Percentiles rank a stretch among this genome's conserved stretches.
Conservation (phyloP, 2,888 invertebrate genomes). For the Drosophila maculinotata region DNA sequence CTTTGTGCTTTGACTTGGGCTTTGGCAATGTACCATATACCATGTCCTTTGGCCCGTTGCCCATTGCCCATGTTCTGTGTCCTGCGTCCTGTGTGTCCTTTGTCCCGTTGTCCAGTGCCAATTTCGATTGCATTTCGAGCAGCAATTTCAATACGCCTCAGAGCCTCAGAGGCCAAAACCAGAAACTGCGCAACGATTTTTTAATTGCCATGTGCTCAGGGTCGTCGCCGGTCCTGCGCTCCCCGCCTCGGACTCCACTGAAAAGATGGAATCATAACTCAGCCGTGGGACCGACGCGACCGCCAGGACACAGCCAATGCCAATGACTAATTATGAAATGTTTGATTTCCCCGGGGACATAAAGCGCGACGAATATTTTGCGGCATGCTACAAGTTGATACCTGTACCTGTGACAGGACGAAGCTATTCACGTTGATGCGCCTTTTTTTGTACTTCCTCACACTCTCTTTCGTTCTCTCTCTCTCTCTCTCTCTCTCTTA, state of each 20-base stretch:
- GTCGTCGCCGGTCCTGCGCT: conserved; percentile 38
- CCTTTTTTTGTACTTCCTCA: conserved; percentile 38
- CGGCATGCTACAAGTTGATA: conserved; percentile 40
- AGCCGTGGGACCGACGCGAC: conserved; percentile 48
- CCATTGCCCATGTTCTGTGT: neutral
- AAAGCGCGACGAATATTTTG: conserved; percentile 73
- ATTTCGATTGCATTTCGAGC: conserved; percentile 75
- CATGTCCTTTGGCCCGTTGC: conserved; percentile 6
- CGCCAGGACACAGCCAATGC: conserved; percentile 56
- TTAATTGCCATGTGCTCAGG: conserved; percentile 77
- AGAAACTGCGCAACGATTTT: conserved; percentile 70
- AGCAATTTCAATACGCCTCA: conserved; percentile 77
- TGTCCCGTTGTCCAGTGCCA: conserved; percentile 55
- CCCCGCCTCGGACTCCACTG: conserved; percentile 8
- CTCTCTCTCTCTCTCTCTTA: conserved; percentile 14
- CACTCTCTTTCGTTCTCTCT: conserved; percentile 14
- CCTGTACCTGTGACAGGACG: conserved; percentile 52
- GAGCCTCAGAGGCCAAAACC: conserved; percentile 59
- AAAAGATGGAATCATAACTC: conserved; percentile 66
- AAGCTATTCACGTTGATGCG: conserved; percentile 50
- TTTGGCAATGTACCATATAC: conserved; percentile 9
- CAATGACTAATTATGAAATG: conserved; percentile 84
- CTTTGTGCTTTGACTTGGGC: conserved; percentile 63
- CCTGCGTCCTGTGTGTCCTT: conserved; percentile 11
- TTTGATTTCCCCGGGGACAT: conserved; percentile 82